Base-by-base conservation (phyloP, 2,888 invertebrate genomes). In the Deroplatys truncata region DNA sequence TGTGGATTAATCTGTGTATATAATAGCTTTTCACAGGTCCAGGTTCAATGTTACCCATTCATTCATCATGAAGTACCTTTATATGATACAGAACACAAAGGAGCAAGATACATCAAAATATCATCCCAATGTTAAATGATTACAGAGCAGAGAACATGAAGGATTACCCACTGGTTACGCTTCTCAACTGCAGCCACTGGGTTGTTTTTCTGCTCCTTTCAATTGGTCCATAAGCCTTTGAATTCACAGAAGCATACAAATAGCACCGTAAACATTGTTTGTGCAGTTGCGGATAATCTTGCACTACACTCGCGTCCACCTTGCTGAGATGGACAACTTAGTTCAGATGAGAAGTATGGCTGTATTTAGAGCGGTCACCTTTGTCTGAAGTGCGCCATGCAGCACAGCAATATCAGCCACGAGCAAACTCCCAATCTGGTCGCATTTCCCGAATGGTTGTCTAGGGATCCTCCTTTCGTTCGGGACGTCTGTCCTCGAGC, bases 401-500 rank as follows among this genome's bases (percentile, higher is more conserved):
- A 72, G 20, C 56, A 72, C 5, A 72, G 20, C 25, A 72, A 7
- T 25, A 72, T 16, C 56, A 72, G 56, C 56, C 56, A 72, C 20
- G 56, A 72, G 56, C 5, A 72, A 7, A 25, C 56, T 20, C 20
- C 56, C 25, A n/a, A 43, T 13, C 15, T 15, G 10, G 85, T 5
- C 16, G 85, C 3, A 9, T 28, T 29, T n/a, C 82, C 87, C 29
- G 35, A 31, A n/a, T 35, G 82, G 35, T 83, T 29, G 82, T 82
- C 82, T 20, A 56, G 16, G 2, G 85, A 72, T 13, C 85, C 92
- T 89, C 92, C 92, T 90, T 92, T 92, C 84, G 92, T 92, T 84
- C 92, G 92, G 8, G 93, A 92, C 82, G 93, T 92, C 90, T 93
- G 93, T 29, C 93, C 93, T 90, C 93, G 92, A 28, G 93, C 93